phyloP scores from a whole-genome alignment of 2,797 vertebrate genomes.

The Poeciliopsis infans region DNA sequence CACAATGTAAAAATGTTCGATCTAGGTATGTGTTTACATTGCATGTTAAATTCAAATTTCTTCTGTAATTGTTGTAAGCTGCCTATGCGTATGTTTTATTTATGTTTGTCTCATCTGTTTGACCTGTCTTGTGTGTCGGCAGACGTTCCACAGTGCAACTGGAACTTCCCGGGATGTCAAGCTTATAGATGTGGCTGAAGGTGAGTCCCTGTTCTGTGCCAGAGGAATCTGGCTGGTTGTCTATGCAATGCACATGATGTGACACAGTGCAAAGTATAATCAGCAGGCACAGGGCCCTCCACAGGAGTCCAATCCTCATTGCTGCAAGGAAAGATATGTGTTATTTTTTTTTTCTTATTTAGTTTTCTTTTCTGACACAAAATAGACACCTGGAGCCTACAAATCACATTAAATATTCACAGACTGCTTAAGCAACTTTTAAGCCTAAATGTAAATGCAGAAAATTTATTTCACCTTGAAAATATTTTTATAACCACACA shows the following conservation, averaged over 20 bases:
- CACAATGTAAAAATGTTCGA: background rate
- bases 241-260: slow-evolving; percentile 46
- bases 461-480: background rate
- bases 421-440: background rate
- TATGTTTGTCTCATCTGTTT: slow-evolving; percentile 46
- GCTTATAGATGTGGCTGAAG: slow-evolving; percentile 89
- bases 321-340: slow-evolving; percentile 44
- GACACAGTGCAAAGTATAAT: slow-evolving; percentile 70
- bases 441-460: background rate
- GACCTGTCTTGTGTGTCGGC: slow-evolving; percentile 61
- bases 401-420: background rate
- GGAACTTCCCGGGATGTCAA: slow-evolving; percentile 78
- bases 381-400: background rate
- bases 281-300: slow-evolving; percentile 65
- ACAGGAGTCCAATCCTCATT: slow-evolving; percentile 71
- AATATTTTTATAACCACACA: background rate
- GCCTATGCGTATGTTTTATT: background rate
- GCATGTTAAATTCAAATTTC: background rate
- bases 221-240: slow-evolving; percentile 35
- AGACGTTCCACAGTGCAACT: slow-evolving; percentile 78
- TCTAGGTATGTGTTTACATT: background rate
- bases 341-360: background rate
- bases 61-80: slow-evolving; percentile 2
- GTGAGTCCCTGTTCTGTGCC: slow-evolving; percentile 82
- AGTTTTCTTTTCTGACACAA: background rate